Percentiles rank a stretch among this genome's conserved stretches.
phyloP scores from a whole-genome alignment of 2,888 invertebrate species.

The Liopterus haemorrhoidalis region DNA sequence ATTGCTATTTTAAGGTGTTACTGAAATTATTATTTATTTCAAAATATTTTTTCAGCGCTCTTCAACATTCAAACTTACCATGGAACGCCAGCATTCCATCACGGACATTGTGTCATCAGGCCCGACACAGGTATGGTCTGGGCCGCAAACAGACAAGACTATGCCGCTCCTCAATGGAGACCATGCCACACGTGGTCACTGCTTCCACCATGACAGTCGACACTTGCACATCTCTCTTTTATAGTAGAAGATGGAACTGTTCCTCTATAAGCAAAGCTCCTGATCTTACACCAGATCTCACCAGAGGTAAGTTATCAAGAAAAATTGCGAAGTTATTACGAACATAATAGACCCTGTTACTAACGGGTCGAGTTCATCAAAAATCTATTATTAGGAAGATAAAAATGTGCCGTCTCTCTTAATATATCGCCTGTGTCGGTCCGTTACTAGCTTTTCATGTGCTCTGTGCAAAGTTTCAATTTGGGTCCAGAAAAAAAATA shows the following conservation, averaged over 20 bases:
- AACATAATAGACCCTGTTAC: too few species aligned
- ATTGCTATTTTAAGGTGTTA: too few species aligned
- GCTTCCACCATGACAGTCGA: conserved; percentile 63
- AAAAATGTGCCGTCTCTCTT: too few species aligned
- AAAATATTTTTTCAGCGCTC: conserved; percentile 38
- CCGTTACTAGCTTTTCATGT: too few species aligned
- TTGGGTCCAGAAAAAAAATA: too few species aligned
- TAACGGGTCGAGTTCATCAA: too few species aligned
- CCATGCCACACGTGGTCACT: conserved; percentile 70
- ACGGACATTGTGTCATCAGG: conserved; percentile 41
- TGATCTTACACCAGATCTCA: conserved; percentile 66
- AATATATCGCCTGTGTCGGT: too few species aligned
- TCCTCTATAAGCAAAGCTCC: conserved; percentile 68
- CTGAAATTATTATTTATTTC: too few species aligned
- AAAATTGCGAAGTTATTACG: too few species aligned
- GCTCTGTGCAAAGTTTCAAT: too few species aligned
- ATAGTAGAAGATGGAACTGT: conserved; percentile 77
- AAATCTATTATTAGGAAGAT: too few species aligned
- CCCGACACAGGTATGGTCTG: conserved; percentile 46
- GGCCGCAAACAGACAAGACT: conserved; percentile 59
- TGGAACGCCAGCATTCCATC: conserved; percentile 38
- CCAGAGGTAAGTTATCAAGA: conserved; percentile 69
- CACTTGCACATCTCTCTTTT: conserved; percentile 66
- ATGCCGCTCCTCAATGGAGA: conserved; percentile 59
- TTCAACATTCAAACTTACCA: conserved; percentile 42